Percentiles rank a stretch among this genome's conserved stretches.
These are phyloP conservation scores for Epicampocera succincta DNA, from an alignment of 2,888 invertebrate genomes.

Conservation along the genomic window DNA sequence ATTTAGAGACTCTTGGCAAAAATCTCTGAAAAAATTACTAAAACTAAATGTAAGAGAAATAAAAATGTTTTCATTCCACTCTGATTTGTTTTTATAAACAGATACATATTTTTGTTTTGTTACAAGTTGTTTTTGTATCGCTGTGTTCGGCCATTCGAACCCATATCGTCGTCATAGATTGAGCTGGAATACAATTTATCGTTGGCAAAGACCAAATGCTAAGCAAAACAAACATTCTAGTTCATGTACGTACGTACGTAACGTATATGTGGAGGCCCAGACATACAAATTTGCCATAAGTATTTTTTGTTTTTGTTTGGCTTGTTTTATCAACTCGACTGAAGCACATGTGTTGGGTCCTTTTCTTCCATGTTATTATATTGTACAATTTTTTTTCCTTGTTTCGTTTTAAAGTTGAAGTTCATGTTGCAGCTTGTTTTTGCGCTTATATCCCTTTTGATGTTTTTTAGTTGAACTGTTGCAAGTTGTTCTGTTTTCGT, in stretches of 20 bases:
- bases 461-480: conserved; percentile 16
- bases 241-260: neutral
- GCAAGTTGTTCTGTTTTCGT: conserved; percentile 23
- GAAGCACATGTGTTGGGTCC: conserved; percentile 55
- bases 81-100: neutral
- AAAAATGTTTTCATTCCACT: too few relatives aligned
- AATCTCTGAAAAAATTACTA: too few relatives aligned
- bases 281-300: too few relatives aligned
- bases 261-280: neutral
- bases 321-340: conserved; percentile 55
- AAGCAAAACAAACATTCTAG: conserved; percentile 50
- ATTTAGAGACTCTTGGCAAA: conserved; percentile 26
- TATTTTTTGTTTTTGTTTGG: too few relatives aligned
- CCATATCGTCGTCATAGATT: conserved; percentile 22
- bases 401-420: conserved; percentile 17
- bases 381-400: conserved; percentile 6
- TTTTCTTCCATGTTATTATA: neutral
- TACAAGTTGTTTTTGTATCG: too few relatives aligned
- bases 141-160: neutral
- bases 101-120: neutral
- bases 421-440: conserved; percentile 19
- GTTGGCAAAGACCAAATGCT: conserved; percentile 64
- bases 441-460: neutral
- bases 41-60: too few relatives aligned
- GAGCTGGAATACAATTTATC: conserved; percentile 44